Evolutionary conservation across 2,113 vertebrate genomes (phyloP).

Genomic region (Parotia lawesii): DNA sequence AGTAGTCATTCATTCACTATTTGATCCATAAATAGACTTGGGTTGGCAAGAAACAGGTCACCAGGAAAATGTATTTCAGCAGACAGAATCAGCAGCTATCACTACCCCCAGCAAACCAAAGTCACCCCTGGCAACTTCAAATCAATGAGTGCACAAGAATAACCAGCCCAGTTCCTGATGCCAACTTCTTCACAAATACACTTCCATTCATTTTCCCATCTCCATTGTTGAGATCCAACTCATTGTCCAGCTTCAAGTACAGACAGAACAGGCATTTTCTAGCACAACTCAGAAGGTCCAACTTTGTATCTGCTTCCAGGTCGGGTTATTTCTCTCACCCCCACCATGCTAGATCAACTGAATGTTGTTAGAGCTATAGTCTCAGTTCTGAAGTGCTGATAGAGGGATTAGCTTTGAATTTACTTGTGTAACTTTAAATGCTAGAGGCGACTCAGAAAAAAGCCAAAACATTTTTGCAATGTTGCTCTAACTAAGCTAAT

Average conservation of each 20-base stretch:
- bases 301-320: not conserved
- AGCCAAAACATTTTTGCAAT: not conserved
- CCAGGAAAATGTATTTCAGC: slow-evolving; percentile 7
- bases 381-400: not conserved
- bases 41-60: slow-evolving; percentile 3
- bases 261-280: not conserved
- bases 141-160: not conserved
- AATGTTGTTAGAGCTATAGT: not conserved
- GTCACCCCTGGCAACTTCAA: not conserved
- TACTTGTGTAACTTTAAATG: not conserved
- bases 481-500: not conserved
- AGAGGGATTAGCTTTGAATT: not conserved
- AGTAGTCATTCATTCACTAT: not conserved
- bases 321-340: not conserved
- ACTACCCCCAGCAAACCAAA: not conserved
- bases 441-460: not conserved
- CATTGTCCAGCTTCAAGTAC: not conserved
- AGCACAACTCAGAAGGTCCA: not conserved
- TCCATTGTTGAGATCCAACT: not conserved
- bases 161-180: not conserved
- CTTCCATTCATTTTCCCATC: not conserved
- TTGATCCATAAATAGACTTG: slow-evolving; percentile 22
- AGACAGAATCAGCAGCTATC: not conserved
- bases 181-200: not conserved
- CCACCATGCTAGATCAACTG: not conserved